Evolutionary conservation across 1,140 invertebrate species (phyloP).

Genomic region (Dendroctonus ponderosae): DNA sequence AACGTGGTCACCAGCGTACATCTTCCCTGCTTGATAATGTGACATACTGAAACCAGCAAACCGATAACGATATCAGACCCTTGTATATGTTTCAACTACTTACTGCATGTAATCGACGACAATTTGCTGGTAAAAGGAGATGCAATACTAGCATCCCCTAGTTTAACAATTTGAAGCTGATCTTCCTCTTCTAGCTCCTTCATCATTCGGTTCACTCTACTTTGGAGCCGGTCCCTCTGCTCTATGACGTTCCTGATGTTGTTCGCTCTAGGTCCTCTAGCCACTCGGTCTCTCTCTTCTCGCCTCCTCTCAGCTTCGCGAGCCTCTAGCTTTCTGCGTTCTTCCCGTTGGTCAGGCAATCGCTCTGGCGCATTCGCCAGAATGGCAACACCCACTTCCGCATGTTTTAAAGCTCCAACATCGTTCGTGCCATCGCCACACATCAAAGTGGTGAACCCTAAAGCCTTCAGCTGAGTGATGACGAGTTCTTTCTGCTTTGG

Average conservation of each 20-base stretch:
- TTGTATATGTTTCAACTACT: constrained; percentile 48
- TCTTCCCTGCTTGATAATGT: constrained; percentile 98
- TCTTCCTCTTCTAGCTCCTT: constrained; percentile 93
- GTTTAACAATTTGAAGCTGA: constrained; percentile 81
- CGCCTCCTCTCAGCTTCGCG: constrained; percentile 39
- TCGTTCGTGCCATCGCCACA: constrained; percentile 99
- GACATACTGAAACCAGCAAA: constrained; percentile 74
- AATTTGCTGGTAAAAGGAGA: constrained; percentile 98
- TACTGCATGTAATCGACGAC: constrained; percentile 95
- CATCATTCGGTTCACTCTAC: constrained; percentile 72
- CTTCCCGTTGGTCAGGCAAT: constrained; percentile 38
- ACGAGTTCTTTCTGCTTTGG: constrained; percentile 98
- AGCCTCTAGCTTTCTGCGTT: constrained; percentile 36
- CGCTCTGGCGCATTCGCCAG: constrained; percentile 80
- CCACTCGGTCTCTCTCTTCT: constrained; percentile 35
- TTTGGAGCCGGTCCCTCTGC: constrained; percentile 51
- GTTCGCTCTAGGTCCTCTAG: constrained; percentile 40
- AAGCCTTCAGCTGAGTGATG: constrained; percentile 81
- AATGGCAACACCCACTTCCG: constrained; percentile 77
- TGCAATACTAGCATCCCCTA: constrained; percentile 98
- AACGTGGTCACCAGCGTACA: constrained; percentile 98
- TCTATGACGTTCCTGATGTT: constrained; percentile 49
- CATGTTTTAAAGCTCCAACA: constrained; percentile 99
- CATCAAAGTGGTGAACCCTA: constrained; percentile 94
- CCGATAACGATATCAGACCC: background rate